Percentiles rank a stretch among this genome's conserved stretches.
phyloP scores from a whole-genome alignment of 1,140 invertebrate species.

The Triops longicaudatus region DNA sequence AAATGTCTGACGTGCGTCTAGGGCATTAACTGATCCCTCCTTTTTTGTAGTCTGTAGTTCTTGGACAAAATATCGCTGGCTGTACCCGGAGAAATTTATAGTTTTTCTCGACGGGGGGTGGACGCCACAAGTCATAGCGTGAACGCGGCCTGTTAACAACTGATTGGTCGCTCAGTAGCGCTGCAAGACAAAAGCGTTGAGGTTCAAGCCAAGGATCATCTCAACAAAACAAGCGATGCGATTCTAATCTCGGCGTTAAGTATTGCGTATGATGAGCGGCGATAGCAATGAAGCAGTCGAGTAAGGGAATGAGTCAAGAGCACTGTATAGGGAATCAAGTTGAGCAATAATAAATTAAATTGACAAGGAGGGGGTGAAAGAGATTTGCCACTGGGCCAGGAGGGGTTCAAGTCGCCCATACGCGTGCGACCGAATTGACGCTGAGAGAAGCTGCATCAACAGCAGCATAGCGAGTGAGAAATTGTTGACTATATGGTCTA shows the following conservation, averaged over 20 bases:
- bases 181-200: background rate
- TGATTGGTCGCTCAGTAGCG: background rate
- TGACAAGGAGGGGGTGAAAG: background rate
- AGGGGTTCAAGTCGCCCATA: background rate
- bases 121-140: constrained; percentile 6
- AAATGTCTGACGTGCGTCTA: background rate
- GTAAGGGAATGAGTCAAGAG: background rate
- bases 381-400: background rate
- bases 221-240: background rate
- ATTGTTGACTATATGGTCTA: background rate
- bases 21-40: background rate
- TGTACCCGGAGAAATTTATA: background rate
- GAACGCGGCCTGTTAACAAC: background rate
- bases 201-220: background rate
- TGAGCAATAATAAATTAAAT: background rate
- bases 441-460: background rate
- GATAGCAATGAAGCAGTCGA: background rate
- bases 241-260: background rate
- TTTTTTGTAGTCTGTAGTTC: background rate
- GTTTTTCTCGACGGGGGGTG: background rate
- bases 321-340: background rate
- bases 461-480: no score
- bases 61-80: background rate
- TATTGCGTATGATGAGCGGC: background rate
- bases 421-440: background rate